These are phyloP conservation scores for Pantelozetes paolii DNA, from an alignment of 2,888 invertebrate species.

Conservation along the genomic window DNA sequence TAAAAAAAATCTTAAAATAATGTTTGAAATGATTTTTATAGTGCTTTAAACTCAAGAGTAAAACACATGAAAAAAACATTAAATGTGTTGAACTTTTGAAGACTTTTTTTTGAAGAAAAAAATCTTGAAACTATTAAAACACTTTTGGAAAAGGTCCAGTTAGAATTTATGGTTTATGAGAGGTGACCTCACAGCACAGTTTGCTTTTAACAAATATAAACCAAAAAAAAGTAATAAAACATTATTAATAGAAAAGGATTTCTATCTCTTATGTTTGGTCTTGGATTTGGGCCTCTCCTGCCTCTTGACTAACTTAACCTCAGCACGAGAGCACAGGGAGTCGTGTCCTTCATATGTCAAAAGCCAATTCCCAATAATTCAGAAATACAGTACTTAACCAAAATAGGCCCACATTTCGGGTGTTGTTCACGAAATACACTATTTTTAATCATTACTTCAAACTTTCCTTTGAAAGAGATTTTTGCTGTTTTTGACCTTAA, in stretches of 20 bases:
- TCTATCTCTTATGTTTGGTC: not conserved
- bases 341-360: constrained; percentile 16
- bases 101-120: not conserved
- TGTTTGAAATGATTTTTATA: not conserved
- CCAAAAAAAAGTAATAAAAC: not conserved
- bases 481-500: not conserved
- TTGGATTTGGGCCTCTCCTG: too few relatives aligned
- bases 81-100: not conserved
- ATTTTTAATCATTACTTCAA: not conserved
- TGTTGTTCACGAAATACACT: not conserved
- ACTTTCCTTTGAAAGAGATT: too few relatives aligned
- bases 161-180: too few relatives aligned
- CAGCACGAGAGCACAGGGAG: not conserved
- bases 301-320: too few relatives aligned
- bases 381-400: not conserved
- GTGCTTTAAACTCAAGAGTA: not conserved
- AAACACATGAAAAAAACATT: not conserved
- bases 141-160: too few relatives aligned
- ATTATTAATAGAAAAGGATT: constrained; percentile 1
- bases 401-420: not conserved
- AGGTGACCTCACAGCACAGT: too few relatives aligned
- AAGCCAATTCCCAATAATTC: not conserved
- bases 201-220: too few relatives aligned
- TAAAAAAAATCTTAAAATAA: not conserved
- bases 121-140: not conserved